These are phyloP conservation scores for Agelas oroides DNA, from an alignment of 37 sponge, comb jelly and placozoan species.

Conservation along the genomic window DNA sequence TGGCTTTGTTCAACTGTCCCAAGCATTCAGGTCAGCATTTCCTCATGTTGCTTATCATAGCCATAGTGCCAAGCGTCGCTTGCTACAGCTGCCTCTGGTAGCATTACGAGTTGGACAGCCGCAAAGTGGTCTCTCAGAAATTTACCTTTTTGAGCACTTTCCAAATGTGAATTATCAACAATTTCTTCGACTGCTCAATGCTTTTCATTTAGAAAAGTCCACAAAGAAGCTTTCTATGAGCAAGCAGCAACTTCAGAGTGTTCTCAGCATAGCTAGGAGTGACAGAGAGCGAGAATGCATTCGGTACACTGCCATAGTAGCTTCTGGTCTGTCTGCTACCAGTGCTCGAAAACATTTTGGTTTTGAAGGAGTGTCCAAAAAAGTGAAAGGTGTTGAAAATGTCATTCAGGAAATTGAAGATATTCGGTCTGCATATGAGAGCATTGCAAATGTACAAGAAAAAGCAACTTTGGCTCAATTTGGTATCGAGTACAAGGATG, in stretches of 20 bases:
- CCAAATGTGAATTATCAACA: neutral
- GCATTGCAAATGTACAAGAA: conserved; percentile 18
- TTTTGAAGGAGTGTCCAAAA: neutral
- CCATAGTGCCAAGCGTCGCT: neutral
- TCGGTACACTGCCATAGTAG: neutral
- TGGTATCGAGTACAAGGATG: conserved; percentile 11
- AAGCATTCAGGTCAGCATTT: neutral
- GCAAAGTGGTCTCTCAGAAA: neutral
- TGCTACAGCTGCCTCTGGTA: neutral
- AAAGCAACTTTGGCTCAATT: neutral
- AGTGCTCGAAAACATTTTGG: conserved; percentile 31
- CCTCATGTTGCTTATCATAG: neutral
- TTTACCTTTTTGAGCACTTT: neutral
- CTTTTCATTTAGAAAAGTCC: neutral
- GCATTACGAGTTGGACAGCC: neutral
- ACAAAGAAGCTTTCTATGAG: neutral
- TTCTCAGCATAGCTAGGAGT: conserved; percentile 15
- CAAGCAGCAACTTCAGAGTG: conserved; percentile 7
- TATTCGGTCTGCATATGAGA: conserved; percentile 16
- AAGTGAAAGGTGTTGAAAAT: conserved; percentile 10
- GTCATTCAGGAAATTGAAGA: neutral
- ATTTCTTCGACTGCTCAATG: neutral
- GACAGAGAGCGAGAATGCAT: conserved; percentile 27
- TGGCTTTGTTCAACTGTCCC: neutral
- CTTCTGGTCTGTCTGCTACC: conserved; percentile 27